phyloP scores from a whole-genome alignment of 2,113 vertebrate species.

The Cyrtonyx montezumae region DNA sequence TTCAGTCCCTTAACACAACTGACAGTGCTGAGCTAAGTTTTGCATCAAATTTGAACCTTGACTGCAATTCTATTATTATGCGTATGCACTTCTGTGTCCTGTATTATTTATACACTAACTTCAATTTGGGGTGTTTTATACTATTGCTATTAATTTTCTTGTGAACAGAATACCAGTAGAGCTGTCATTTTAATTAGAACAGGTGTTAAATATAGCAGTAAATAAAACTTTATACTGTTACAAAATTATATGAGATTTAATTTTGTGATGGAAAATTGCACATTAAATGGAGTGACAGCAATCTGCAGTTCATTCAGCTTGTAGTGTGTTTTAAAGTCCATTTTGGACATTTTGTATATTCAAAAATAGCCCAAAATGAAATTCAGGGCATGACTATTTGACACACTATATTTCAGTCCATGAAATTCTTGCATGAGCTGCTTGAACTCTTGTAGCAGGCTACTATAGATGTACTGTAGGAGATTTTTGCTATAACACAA shows the following conservation, averaged over 20 bases:
- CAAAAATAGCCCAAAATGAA: background rate
- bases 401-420: background rate
- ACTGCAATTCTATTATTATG: background rate
- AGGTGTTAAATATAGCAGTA: background rate
- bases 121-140: background rate
- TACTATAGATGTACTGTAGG: background rate
- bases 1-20: background rate
- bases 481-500: background rate
- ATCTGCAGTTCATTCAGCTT: background rate
- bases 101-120: background rate
- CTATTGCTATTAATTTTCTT: background rate
- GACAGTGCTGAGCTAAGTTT: background rate
- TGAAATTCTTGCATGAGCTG: background rate
- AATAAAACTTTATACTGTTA: background rate
- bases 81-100: background rate
- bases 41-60: background rate
- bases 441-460: background rate
- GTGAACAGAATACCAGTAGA: background rate
- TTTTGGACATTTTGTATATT: background rate
- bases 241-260: background rate
- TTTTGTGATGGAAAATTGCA: background rate
- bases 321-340: background rate
- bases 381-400: background rate
- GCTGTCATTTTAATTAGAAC: slow-evolving; percentile 18
- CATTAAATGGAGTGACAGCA: background rate